phyloP scores from a whole-genome alignment of 2,888 invertebrate species.

The Agapostemon virescens region DNA sequence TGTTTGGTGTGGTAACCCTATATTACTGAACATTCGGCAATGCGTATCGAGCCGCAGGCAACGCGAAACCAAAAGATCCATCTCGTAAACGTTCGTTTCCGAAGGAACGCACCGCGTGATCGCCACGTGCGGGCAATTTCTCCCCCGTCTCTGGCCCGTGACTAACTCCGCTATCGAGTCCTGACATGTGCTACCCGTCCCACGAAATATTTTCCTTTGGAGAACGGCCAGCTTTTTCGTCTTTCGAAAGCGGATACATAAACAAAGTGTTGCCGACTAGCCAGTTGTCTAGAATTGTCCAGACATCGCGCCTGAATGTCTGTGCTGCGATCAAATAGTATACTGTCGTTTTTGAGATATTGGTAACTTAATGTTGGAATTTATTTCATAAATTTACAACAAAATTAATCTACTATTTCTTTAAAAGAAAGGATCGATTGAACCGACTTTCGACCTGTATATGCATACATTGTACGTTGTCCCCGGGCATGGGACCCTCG shows the following conservation, averaged over 20 bases:
- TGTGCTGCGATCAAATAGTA: no score
- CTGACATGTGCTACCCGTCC: constrained; percentile 43
- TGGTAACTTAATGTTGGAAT: no score
- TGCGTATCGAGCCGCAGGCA: constrained; percentile 6
- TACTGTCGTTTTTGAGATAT: no score
- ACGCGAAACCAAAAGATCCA: constrained; percentile 39
- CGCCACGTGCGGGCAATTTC: constrained; percentile 53
- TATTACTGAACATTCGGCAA: background rate
- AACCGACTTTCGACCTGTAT: no score
- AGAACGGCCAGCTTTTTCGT: constrained; percentile 20
- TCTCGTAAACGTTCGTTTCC: constrained; percentile 43
- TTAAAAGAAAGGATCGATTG: no score
- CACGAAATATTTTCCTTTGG: constrained; percentile 40
- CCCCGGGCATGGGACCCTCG: no score
- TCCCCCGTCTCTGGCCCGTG: constrained; percentile 33
- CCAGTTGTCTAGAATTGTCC: no score
- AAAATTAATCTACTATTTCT: no score
- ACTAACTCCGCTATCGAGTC: constrained; percentile 41
- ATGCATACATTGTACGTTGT: no score
- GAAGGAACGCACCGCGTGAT: constrained; percentile 34
- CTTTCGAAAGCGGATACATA: constrained; percentile 34
- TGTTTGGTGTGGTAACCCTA: background rate
- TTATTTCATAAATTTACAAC: no score
- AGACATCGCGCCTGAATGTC: no score
- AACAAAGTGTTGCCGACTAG: constrained; percentile 14